Percentiles rank a stretch among this genome's conserved stretches.
These are phyloP conservation scores for Neostethus bicornis DNA, from an alignment of 2,797 vertebrate species.

Conservation along the genomic window DNA sequence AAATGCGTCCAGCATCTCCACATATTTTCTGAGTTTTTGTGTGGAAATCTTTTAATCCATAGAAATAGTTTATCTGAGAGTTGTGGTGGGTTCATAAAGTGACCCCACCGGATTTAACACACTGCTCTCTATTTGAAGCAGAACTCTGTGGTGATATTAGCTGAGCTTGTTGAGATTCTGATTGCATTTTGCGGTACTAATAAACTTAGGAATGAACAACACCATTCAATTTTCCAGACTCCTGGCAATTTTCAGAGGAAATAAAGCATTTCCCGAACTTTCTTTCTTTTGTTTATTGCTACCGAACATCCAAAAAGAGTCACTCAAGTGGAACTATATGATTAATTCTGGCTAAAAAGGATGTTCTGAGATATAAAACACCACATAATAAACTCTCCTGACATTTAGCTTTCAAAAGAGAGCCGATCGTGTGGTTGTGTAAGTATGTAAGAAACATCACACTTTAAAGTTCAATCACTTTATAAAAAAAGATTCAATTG, in stretches of 20 bases:
- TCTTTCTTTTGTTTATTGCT: conserved; percentile 18
- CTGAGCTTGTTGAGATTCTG: conserved; percentile 53
- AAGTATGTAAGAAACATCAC: background rate
- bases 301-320: conserved; percentile 14
- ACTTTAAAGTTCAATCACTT: conserved; percentile 9
- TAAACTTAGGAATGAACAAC: conserved; percentile 68
- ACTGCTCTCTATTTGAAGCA: conserved; percentile 45
- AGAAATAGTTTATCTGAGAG: conserved; percentile 51
- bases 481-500: conserved; percentile 17
- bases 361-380: conserved; percentile 17
- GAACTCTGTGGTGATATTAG: conserved; percentile 60
- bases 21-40: conserved; percentile 20
- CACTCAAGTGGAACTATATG: conserved; percentile 14
- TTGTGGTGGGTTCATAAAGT: conserved; percentile 52
- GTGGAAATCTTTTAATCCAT: conserved; percentile 41
- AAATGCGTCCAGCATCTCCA: conserved; percentile 13
- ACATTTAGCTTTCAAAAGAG: conserved; percentile 7
- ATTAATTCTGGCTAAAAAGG: conserved; percentile 23
- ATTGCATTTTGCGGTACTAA: conserved; percentile 63
- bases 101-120: conserved; percentile 28
- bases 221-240: conserved; percentile 53
- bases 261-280: conserved; percentile 35
- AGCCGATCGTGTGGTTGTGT: background rate
- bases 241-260: conserved; percentile 28
- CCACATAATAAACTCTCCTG: conserved; percentile 8